These are phyloP conservation scores for Probaryconus sp. DNA, from an alignment of 1,140 invertebrate species.

Conservation along the genomic window DNA sequence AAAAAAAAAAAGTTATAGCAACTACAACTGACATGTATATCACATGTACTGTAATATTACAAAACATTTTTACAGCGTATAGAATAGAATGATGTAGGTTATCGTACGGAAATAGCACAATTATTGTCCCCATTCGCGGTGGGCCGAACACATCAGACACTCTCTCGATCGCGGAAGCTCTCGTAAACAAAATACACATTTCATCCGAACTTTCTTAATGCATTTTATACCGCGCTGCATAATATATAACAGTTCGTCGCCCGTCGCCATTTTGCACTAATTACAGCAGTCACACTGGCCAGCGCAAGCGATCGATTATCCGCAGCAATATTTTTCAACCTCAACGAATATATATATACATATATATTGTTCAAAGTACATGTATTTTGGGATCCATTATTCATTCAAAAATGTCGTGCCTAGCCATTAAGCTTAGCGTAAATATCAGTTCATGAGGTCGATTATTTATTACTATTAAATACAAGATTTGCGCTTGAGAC, in stretches of 20 bases:
- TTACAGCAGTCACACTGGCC: slow-evolving; percentile 53
- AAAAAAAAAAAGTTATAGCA: no score
- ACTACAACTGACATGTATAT: no score
- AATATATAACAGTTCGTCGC: slow-evolving; percentile 55
- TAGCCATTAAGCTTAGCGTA: slow-evolving; percentile 25
- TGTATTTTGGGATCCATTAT: slow-evolving; percentile 4
- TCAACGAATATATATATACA: no score
- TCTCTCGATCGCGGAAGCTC: slow-evolving; percentile 25
- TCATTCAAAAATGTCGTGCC: slow-evolving; percentile 39
- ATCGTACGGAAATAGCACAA: slow-evolving; percentile 73
- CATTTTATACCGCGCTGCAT: slow-evolving; percentile 55
- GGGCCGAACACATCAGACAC: slow-evolving; percentile 23
- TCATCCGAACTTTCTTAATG: slow-evolving; percentile 48
- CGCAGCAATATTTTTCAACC: slow-evolving; percentile 45
- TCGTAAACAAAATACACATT: slow-evolving; percentile 53
- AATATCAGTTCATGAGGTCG: slow-evolving; percentile 24
- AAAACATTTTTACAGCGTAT: no score
- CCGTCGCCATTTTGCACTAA: slow-evolving; percentile 60
- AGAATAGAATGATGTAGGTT: slow-evolving; percentile 73
- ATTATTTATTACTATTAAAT: no score
- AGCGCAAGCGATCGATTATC: slow-evolving; percentile 52
- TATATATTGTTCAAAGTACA: slow-evolving; percentile 21
- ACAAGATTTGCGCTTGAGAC: no score
- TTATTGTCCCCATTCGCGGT: slow-evolving; percentile 70
- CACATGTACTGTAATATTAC: no score